Conservation (phyloP, 2,888 invertebrate species). For the Disparrhopalites patrizii region DNA sequence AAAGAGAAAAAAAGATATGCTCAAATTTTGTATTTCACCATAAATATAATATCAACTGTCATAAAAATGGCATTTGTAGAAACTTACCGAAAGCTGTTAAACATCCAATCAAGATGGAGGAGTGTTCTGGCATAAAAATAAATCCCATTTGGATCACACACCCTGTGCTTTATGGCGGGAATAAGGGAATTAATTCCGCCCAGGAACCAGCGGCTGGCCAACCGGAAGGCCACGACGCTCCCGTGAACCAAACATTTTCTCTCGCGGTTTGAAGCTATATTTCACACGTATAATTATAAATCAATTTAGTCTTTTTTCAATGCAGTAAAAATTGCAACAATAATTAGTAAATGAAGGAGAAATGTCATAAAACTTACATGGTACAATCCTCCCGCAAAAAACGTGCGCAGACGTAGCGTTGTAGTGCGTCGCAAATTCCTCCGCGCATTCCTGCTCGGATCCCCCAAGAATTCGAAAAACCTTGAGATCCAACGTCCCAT, state of each 20-base stretch:
- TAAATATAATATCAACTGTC: no score
- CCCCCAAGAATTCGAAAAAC: conserved; percentile 7
- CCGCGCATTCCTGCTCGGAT: conserved; percentile 15
- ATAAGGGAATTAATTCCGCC: conserved; percentile 27
- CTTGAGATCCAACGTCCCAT: conserved; percentile 10
- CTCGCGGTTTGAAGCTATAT: conserved; percentile 1
- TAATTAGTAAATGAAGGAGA: no score
- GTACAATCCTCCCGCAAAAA: conserved; percentile 9
- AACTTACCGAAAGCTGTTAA: conserved; percentile 20
- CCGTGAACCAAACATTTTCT: conserved; percentile 25
- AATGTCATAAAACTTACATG: neutral
- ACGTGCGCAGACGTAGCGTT: conserved; percentile 12
- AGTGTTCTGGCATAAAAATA: conserved; percentile 27
- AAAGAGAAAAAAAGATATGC: no score
- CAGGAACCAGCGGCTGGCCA: conserved; percentile 17
- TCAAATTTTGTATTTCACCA: no score
- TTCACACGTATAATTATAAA: neutral
- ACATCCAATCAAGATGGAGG: conserved; percentile 19
- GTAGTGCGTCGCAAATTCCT: neutral
- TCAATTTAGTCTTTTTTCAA: no score
- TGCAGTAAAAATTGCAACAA: no score
- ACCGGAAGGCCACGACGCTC: conserved; percentile 16
- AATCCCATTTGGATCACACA: conserved; percentile 15
- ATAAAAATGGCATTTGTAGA: neutral
- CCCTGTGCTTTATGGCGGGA: conserved; percentile 14